Percentiles rank a stretch among this genome's conserved stretches.
phyloP scores from a whole-genome alignment of 2,797 vertebrate species.

The Sebastes cheni region DNA sequence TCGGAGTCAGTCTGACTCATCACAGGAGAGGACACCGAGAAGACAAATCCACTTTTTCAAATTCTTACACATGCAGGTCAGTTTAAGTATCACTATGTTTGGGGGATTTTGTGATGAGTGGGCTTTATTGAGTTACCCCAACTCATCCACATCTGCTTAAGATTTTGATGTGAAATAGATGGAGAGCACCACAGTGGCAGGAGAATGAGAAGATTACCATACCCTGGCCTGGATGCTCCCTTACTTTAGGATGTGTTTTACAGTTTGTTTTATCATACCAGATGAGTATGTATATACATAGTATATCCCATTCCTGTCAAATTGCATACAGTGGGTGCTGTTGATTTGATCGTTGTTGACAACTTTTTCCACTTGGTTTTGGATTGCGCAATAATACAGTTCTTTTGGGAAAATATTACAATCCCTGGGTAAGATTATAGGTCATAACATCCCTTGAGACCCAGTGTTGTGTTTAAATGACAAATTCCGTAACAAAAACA shows the following conservation, averaged over 20 bases:
- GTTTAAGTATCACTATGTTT: neutral
- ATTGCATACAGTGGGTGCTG: neutral
- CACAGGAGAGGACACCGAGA: neutral
- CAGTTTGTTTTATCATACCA: neutral
- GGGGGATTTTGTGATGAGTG: neutral
- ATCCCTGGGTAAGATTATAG: neutral
- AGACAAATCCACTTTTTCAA: conserved; percentile 3
- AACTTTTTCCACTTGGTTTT: neutral
- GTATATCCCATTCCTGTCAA: neutral
- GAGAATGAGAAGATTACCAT: neutral
- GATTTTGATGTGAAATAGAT: neutral
- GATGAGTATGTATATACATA: neutral
- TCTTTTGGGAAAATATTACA: neutral
- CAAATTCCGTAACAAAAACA: neutral
- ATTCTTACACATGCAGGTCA: neutral
- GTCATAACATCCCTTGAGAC: conserved; percentile 12
- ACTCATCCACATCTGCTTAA: neutral
- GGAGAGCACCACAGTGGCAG: neutral
- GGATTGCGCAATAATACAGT: neutral
- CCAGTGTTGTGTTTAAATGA: neutral
- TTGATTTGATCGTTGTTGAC: neutral
- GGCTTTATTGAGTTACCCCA: neutral
- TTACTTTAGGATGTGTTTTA: neutral
- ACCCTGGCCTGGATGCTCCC: neutral
- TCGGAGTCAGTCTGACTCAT: conserved; percentile 1